Percentiles rank a stretch among this genome's conserved stretches.
Evolutionary conservation across 1,140 invertebrate species (phyloP).

Genomic region (Drosophila eugracilis): DNA sequence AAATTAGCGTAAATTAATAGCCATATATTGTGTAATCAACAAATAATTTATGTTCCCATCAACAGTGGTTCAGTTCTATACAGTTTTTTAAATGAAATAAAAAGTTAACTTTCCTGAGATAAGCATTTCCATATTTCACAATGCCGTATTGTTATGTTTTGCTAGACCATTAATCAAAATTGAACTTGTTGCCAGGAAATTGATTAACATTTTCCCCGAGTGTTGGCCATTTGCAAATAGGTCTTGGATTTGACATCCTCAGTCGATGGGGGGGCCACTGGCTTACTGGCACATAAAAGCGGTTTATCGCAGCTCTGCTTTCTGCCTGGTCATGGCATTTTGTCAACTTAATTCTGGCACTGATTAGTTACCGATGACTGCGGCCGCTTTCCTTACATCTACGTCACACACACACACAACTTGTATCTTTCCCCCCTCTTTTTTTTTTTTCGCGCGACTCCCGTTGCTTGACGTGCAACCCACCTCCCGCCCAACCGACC

Average conservation of each 20-base stretch:
- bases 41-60: neutral
- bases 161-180: constrained; percentile 14
- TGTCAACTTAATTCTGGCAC: constrained; percentile 55
- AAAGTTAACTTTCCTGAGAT: too few species aligned
- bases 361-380: constrained; percentile 66
- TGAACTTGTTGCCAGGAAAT: constrained; percentile 1
- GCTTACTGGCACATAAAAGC: constrained; percentile 39
- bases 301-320: constrained; percentile 33
- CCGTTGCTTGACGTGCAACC: too few species aligned
- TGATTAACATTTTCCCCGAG: constrained; percentile 32
- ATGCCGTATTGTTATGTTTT: neutral
- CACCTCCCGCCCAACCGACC: too few species aligned
- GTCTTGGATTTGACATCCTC: constrained; percentile 18
- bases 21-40: neutral
- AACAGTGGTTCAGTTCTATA: too few species aligned
- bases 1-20: constrained; percentile 14
- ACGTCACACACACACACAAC: constrained; percentile 26
- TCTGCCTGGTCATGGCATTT: constrained; percentile 59
- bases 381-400: constrained; percentile 25
- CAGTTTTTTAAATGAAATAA: too few species aligned
- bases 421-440: neutral
- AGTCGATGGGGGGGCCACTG: constrained; percentile 1
- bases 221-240: constrained; percentile 22
- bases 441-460: constrained; percentile 4
- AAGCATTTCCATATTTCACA: too few species aligned